phyloP scores from a whole-genome alignment of 2,888 invertebrate species.

The Sarcophaga variegata region DNA sequence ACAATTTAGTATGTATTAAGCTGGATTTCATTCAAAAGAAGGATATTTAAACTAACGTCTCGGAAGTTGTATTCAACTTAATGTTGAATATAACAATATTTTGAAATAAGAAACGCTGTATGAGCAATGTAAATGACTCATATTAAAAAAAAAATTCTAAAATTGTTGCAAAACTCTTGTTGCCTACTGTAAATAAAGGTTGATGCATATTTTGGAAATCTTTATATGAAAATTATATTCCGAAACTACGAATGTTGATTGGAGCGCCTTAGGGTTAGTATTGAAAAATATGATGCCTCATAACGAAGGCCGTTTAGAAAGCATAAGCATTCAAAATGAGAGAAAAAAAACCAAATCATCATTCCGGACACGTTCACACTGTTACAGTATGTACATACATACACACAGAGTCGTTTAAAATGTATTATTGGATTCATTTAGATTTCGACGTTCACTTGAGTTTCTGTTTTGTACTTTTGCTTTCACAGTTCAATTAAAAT shows the following conservation, averaged over 20 bases:
- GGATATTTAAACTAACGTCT: too few relatives aligned
- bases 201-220: background rate
- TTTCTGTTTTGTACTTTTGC: constrained; percentile 2
- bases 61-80: too few relatives aligned
- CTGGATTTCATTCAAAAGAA: too few relatives aligned
- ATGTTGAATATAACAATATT: too few relatives aligned
- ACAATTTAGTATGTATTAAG: too few relatives aligned
- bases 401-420: constrained; percentile 75
- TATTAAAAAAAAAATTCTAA: background rate
- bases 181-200: constrained; percentile 13
- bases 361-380: constrained; percentile 75
- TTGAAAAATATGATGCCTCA: constrained; percentile 57
- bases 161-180: background rate
- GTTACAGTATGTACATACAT: constrained; percentile 62
- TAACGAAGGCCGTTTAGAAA: constrained; percentile 48
- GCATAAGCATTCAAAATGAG: constrained; percentile 14
- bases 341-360: constrained; percentile 67
- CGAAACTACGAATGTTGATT: constrained; percentile 1
- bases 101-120: too few relatives aligned
- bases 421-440: constrained; percentile 78
- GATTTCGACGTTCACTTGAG: constrained; percentile 50
- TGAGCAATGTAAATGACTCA: too few relatives aligned
- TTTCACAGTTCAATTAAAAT: constrained; percentile 47
- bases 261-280: background rate
- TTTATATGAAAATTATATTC: constrained; percentile 15